Evolutionary conservation across 2,797 vertebrate species (phyloP).

Genomic region (Scarus forsteni): DNA sequence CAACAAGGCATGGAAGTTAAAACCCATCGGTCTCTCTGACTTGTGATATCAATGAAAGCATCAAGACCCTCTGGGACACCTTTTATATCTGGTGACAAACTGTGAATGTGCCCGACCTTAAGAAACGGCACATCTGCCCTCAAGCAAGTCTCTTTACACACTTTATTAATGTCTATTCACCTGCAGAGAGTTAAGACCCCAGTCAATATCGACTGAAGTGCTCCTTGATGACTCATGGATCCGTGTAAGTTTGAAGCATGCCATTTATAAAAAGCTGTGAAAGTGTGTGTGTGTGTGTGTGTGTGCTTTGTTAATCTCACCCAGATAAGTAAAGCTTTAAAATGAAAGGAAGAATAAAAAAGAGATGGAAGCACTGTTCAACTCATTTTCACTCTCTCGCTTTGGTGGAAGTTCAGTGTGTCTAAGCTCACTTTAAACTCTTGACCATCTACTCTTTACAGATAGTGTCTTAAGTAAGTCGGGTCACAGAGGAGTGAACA

Average conservation of each 20-base stretch:
- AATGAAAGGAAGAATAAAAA: slow-evolving; percentile 40
- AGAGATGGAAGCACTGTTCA: slow-evolving; percentile 38
- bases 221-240: slow-evolving; percentile 51
- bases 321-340: slow-evolving; percentile 61
- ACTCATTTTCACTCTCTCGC: slow-evolving; percentile 24
- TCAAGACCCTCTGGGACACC: too few species aligned
- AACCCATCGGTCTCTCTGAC: too few species aligned
- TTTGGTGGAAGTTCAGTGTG: slow-evolving; percentile 34
- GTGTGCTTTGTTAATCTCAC: slow-evolving; percentile 51
- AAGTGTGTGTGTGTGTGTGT: slow-evolving; percentile 51
- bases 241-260: slow-evolving; percentile 47
- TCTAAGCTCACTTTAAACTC: slow-evolving; percentile 57
- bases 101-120: not conserved
- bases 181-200: slow-evolving; percentile 34
- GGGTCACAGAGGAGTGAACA: slow-evolving; percentile 61
- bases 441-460: slow-evolving; percentile 71
- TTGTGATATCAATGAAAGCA: too few species aligned
- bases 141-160: slow-evolving; percentile 53
- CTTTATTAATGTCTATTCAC: slow-evolving; percentile 31
- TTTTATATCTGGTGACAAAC: not conserved
- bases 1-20: too few species aligned
- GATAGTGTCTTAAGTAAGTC: slow-evolving; percentile 71
- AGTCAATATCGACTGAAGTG: slow-evolving; percentile 34
- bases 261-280: slow-evolving; percentile 17
- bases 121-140: slow-evolving; percentile 28